These are phyloP conservation scores for Theodoxus fluviatilis DNA, from an alignment of 2,888 invertebrate genomes.

Conservation along the genomic window DNA sequence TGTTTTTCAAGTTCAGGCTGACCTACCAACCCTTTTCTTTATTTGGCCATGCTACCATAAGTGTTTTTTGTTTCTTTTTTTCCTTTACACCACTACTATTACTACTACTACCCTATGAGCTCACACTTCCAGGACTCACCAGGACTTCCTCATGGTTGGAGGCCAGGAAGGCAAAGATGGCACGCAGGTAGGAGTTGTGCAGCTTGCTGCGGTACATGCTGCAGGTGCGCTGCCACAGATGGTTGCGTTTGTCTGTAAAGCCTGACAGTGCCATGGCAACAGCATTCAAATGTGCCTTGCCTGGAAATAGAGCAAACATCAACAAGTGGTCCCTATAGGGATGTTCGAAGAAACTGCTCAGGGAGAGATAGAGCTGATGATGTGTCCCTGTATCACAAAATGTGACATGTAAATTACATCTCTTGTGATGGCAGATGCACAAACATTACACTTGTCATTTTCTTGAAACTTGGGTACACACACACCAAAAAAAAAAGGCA, in stretches of 20 bases:
- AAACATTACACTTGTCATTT: neutral
- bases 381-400: neutral
- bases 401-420: conserved; percentile 1
- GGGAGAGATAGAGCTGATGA: neutral
- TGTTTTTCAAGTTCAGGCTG: too few relatives aligned
- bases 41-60: too few relatives aligned
- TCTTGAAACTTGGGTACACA: neutral
- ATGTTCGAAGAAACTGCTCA: too few relatives aligned
- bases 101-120: too few relatives aligned
- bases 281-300: conserved; percentile 55
- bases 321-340: too few relatives aligned
- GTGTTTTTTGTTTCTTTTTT: too few relatives aligned
- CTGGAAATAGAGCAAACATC: conserved; percentile 20
- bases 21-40: too few relatives aligned
- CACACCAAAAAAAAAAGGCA: too few relatives aligned
- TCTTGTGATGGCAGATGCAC: conserved; percentile 16
- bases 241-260: conserved; percentile 84
- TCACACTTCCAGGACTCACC: conserved; percentile 71
- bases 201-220: conserved; percentile 78
- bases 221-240: conserved; percentile 81
- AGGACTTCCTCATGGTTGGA: conserved; percentile 80
- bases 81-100: too few relatives aligned
- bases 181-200: conserved; percentile 87
- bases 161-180: conserved; percentile 88
- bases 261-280: conserved; percentile 80